Conservation (phyloP, 2,113 vertebrate species). For the Gymnocephalus cernua region DNA sequence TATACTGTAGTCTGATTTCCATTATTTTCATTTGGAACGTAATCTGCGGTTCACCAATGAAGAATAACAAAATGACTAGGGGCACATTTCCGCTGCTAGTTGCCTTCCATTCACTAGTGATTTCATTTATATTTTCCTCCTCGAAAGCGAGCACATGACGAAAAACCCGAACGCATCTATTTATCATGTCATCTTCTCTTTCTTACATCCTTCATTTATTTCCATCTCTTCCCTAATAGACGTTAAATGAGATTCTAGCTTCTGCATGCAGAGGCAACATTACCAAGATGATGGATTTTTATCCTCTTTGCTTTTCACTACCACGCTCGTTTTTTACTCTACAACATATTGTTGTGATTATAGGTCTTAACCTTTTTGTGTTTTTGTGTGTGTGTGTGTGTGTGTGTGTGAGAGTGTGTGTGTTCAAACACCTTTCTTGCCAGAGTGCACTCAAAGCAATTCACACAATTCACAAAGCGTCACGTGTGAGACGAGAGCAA, state of each 20-base stretch:
- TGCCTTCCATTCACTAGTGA: conserved; percentile 2
- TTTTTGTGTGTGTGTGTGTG: neutral
- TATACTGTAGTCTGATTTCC: conserved; percentile 7
- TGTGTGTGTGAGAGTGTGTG: conserved; percentile 1
- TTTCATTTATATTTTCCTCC: conserved; percentile 1
- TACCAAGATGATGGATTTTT: conserved; percentile 33
- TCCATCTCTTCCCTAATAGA: conserved; percentile 30
- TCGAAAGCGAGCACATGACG: conserved; percentile 6
- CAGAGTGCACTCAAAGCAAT: conserved; percentile 17
- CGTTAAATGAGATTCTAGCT: conserved; percentile 57
- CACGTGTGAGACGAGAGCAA: conserved; percentile 39
- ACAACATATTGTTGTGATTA: conserved; percentile 45
- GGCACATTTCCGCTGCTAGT: conserved; percentile 14
- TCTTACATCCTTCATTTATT: conserved; percentile 11
- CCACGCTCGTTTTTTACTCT: neutral
- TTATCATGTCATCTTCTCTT: conserved; percentile 35
- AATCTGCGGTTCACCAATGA: neutral
- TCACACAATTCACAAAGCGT: conserved; percentile 44
- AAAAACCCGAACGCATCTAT: conserved; percentile 2
- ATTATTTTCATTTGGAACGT: neutral
- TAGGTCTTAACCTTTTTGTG: conserved; percentile 27
- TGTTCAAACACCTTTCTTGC: conserved; percentile 15
- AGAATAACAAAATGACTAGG: neutral
- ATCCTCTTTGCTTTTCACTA: conserved; percentile 25
- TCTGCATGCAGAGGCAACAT: conserved; percentile 30